These are phyloP conservation scores for Taxidea taxus DNA, from an alignment of 2,113 vertebrate species.

Conservation along the genomic window DNA sequence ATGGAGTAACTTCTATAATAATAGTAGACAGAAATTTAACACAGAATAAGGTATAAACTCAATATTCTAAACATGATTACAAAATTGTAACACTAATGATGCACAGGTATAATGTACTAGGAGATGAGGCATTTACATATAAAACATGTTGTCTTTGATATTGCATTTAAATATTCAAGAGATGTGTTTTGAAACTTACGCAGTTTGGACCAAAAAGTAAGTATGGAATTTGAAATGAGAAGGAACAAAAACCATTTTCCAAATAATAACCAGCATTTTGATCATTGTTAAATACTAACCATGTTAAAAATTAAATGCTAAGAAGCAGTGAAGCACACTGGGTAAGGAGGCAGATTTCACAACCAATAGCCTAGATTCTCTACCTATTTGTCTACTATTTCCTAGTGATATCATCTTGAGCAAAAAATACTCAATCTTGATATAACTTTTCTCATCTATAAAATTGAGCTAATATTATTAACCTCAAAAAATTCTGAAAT, in stretches of 20 bases:
- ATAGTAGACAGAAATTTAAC: neutral
- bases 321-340: rapidly evolving
- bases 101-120: neutral
- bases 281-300: neutral
- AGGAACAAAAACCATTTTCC: neutral
- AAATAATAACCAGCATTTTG: neutral
- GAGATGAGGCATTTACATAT: neutral
- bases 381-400: neutral
- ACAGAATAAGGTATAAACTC: neutral
- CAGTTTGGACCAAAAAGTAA: neutral
- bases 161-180: neutral
- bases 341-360: rapidly evolving
- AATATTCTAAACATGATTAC: neutral
- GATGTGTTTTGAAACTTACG: neutral
- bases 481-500: neutral
- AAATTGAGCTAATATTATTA: neutral
- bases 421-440: neutral
- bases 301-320: neutral
- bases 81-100: neutral
- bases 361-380: neutral
- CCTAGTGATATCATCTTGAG: neutral
- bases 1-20: neutral
- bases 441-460: neutral
- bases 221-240: neutral
- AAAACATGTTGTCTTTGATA: neutral